phyloP scores from a whole-genome alignment of 2,888 invertebrate genomes.

The Baccha elongata region DNA sequence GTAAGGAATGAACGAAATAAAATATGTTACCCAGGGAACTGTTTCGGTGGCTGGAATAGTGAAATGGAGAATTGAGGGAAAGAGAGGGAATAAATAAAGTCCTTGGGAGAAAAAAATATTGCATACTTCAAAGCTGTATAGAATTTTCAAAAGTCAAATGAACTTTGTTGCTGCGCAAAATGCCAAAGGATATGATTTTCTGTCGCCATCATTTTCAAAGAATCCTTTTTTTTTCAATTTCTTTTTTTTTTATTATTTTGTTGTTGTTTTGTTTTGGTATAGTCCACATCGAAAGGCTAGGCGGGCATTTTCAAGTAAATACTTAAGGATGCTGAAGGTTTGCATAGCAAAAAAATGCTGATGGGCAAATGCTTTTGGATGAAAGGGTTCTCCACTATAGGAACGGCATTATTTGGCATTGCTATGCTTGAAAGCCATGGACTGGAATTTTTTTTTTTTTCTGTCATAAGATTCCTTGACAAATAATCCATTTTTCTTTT shows the following conservation, averaged over 20 bases:
- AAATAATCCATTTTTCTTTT: conserved; percentile 28
- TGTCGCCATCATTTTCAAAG: conserved; percentile 22
- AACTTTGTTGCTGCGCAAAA: conserved; percentile 41
- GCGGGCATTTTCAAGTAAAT: conserved; percentile 53
- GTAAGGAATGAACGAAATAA: conserved; percentile 48
- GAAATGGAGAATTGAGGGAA: not conserved
- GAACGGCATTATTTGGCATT: conserved; percentile 44
- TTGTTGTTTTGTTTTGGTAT: too few relatives aligned
- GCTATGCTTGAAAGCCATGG: conserved; percentile 11
- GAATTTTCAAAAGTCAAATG: conserved; percentile 64
- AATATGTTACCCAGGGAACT: conserved; percentile 59
- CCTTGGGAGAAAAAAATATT: conserved; percentile 25
- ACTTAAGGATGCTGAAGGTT: conserved; percentile 40
- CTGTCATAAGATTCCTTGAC: conserved; percentile 18
- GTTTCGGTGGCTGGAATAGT: not conserved
- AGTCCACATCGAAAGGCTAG: conserved; percentile 39
- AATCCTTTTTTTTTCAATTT: conserved; percentile 22
- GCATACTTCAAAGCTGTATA: conserved; percentile 49
- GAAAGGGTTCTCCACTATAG: conserved; percentile 65
- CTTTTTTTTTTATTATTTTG: too few relatives aligned
- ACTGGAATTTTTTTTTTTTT: conserved; percentile 1
- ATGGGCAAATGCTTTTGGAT: conserved; percentile 65
- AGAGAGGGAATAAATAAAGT: conserved; percentile 19
- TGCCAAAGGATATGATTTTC: conserved; percentile 42
- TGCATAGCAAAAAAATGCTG: conserved; percentile 60